Conservation (phyloP, 2,888 invertebrate genomes). For the Parasteatoda lunata region DNA sequence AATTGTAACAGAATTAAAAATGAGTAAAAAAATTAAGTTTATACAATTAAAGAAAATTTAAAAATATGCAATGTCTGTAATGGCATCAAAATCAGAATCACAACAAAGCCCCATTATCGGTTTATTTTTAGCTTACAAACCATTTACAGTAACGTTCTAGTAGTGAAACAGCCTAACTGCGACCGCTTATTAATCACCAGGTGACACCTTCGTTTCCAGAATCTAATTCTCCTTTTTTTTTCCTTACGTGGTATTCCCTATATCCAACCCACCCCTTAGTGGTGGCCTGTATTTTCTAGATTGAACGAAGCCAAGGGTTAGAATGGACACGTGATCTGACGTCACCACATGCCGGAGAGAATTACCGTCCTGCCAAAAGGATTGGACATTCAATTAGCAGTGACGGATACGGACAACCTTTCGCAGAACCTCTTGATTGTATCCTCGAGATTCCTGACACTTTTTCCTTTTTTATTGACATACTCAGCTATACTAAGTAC, state of each 20-base stretch:
- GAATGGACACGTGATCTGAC: background rate
- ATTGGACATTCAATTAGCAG: constrained; percentile 1
- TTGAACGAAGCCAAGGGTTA: constrained; percentile 5
- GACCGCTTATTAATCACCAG: background rate
- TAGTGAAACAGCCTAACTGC: background rate
- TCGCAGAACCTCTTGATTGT: background rate
- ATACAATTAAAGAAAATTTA: no score
- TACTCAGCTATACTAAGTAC: background rate
- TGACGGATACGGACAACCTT: background rate
- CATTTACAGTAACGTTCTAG: no score
- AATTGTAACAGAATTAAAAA: no score
- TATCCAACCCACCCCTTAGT: background rate
- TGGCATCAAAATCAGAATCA: no score
- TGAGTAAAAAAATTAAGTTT: no score
- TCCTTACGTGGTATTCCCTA: background rate
- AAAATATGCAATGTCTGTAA: no score
- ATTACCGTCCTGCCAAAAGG: background rate
- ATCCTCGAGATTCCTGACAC: background rate
- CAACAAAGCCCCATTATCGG: no score
- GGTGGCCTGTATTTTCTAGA: background rate
- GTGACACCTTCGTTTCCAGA: background rate
- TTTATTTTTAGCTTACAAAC: no score
- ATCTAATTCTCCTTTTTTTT: background rate
- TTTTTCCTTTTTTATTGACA: background rate
- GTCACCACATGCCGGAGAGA: constrained; percentile 5